A percentile compares a stretch with the other conserved stretches of the same genome.
These are phyloP conservation scores for Ctenopoma multispine DNA, from an alignment of 2,797 vertebrate genomes.

Conservation along the genomic window DNA sequence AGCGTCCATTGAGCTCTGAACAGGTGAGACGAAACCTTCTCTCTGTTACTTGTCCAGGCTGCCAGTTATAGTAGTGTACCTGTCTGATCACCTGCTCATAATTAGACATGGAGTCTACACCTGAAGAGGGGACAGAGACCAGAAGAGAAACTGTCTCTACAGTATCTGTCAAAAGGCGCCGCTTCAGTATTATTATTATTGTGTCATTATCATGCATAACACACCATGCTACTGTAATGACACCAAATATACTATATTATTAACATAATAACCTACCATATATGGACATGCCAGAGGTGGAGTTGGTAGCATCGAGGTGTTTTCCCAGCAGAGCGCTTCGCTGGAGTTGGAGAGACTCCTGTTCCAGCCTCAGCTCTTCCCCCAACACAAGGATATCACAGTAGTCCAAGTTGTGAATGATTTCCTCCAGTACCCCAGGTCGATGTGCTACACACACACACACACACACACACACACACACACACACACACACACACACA, in stretches of 20 bases:
- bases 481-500: conserved; percentile 60
- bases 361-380: conserved; percentile 87
- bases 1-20: conserved; percentile 95
- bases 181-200: not conserved
- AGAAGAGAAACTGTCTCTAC: not conserved
- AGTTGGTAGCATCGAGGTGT: conserved; percentile 94
- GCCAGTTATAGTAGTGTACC: conserved; percentile 89
- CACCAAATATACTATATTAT: conserved; percentile 70
- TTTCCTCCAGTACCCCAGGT: conserved; percentile 87
- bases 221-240: conserved; percentile 73
- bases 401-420: conserved; percentile 95
- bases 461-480: conserved; percentile 46
- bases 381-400: conserved; percentile 94
- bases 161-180: not conserved
- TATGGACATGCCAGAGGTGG: conserved; percentile 94
- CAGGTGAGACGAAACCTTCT: conserved; percentile 93
- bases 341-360: conserved; percentile 91
- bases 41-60: conserved; percentile 76
- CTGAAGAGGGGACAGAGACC: conserved; percentile 69
- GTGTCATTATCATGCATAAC: not conserved
- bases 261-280: conserved; percentile 85
- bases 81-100: conserved; percentile 93
- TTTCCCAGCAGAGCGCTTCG: conserved; percentile 86
- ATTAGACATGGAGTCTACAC: conserved; percentile 93
- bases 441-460: conserved; percentile 82